These are phyloP conservation scores for Listronotus bonariensis DNA, from an alignment of 1,140 invertebrate species.

Conservation along the genomic window DNA sequence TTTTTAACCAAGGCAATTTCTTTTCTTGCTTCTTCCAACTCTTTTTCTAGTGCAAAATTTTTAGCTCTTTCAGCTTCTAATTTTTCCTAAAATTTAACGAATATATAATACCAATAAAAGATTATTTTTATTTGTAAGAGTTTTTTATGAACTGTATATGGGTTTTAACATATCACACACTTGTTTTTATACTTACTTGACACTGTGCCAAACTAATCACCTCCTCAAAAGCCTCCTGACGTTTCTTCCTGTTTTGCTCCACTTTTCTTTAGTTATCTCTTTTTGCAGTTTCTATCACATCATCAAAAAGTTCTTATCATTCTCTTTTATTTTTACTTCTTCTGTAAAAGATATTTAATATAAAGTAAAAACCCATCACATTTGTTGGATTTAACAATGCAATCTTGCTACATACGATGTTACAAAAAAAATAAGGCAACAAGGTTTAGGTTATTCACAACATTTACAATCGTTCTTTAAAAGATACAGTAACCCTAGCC, in stretches of 20 bases:
- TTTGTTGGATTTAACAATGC: too few relatives aligned
- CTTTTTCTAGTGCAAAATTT: slow-evolving; percentile 64
- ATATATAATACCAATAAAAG: too few relatives aligned
- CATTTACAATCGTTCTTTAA: too few relatives aligned
- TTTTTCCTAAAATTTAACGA: slow-evolving; percentile 68
- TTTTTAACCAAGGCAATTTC: slow-evolving; percentile 76
- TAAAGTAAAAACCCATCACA: too few relatives aligned
- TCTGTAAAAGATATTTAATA: too few relatives aligned
- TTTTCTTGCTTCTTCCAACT: slow-evolving; percentile 66
- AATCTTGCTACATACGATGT: too few relatives aligned
- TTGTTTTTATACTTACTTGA: too few relatives aligned
- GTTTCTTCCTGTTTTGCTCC: slow-evolving; percentile 60
- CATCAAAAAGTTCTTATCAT: slow-evolving; percentile 69
- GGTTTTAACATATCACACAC: slow-evolving; percentile 28
- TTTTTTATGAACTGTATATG: slow-evolving; percentile 4
- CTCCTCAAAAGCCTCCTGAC: slow-evolving; percentile 49
- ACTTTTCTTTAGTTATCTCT: slow-evolving; percentile 69
- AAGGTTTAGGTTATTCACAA: too few relatives aligned
- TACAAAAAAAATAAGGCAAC: too few relatives aligned
- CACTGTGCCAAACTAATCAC: slow-evolving; percentile 47
- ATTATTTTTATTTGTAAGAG: background rate
- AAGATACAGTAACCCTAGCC: too few relatives aligned
- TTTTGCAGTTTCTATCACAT: slow-evolving; percentile 68
- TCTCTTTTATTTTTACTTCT: slow-evolving; percentile 10
- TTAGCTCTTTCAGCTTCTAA: slow-evolving; percentile 70